Evolutionary conservation across 2,113 vertebrate species (phyloP).

Genomic region (Anas platyrhynchos): DNA sequence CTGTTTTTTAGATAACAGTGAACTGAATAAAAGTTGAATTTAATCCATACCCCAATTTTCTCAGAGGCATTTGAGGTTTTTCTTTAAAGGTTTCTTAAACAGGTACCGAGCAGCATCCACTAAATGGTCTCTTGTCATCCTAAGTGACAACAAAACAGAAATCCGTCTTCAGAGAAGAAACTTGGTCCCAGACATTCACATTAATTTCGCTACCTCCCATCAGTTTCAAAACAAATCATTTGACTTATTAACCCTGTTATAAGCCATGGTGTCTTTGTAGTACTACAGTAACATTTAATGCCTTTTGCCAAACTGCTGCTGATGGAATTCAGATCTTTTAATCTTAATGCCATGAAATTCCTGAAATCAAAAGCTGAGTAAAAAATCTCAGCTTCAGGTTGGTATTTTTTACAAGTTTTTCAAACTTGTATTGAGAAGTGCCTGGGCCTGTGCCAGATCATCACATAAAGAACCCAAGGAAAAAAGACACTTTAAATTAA

Average conservation of each 20-base stretch:
- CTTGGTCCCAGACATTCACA: not conserved
- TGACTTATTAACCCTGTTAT: not conserved
- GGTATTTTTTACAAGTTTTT: not conserved
- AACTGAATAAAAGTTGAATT: not conserved
- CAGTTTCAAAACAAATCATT: not conserved
- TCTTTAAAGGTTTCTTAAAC: not conserved
- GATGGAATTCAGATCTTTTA: not conserved
- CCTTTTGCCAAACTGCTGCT: rapidly evolving
- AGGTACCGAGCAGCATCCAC: not conserved
- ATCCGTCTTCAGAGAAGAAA: not conserved
- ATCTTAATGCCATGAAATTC: not conserved
- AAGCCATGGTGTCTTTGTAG: not conserved
- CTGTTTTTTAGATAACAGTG: not conserved
- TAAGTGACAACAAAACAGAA: not conserved
- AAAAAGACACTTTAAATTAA: not conserved
- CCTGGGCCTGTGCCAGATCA: not conserved
- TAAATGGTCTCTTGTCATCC: not conserved
- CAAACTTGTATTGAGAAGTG: rapidly evolving
- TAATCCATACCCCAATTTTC: not conserved
- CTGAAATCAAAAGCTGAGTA: not conserved
- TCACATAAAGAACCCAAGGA: not conserved
- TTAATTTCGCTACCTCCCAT: not conserved
- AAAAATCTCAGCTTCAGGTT: not conserved
- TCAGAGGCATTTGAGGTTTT: not conserved
- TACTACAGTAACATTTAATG: not conserved